These are phyloP conservation scores for Drosophila nikananu DNA, from an alignment of 1,140 invertebrate species.

Conservation along the genomic window DNA sequence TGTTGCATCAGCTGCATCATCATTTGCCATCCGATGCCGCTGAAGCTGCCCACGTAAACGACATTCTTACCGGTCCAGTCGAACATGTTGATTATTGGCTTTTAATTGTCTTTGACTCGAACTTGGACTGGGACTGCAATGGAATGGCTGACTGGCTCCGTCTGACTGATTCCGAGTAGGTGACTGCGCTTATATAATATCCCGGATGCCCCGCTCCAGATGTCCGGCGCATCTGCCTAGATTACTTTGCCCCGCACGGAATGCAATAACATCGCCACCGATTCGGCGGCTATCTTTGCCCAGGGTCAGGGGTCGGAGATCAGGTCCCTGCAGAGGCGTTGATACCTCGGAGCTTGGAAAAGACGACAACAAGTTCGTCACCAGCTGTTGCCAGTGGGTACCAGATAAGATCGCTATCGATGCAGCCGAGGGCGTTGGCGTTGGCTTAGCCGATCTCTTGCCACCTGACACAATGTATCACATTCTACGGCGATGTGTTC, in stretches of 20 bases:
- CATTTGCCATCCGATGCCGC: constrained; percentile 74
- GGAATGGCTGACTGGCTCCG: constrained; percentile 16
- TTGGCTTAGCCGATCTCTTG: constrained; percentile 9
- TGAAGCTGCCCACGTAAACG: constrained; percentile 72
- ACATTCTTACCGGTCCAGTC: constrained; percentile 79
- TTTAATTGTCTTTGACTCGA: not conserved
- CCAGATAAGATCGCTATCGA: constrained; percentile 52
- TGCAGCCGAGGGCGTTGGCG: constrained; percentile 43
- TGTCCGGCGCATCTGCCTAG: constrained; percentile 12
- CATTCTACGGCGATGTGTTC: not conserved
- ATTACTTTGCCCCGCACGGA: constrained; percentile 3
- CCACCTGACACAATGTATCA: constrained; percentile 27
- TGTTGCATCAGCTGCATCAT: constrained; percentile 73
- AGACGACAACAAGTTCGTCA: constrained; percentile 32
- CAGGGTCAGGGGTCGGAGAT: constrained; percentile 19
- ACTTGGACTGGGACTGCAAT: not conserved
- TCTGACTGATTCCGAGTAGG: constrained; percentile 6
- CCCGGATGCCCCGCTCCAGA: constrained; percentile 28
- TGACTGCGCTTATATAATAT: constrained; percentile 29
- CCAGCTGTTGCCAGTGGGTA: constrained; percentile 37
- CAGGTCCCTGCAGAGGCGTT: constrained; percentile 24
- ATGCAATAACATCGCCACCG: constrained; percentile 29
- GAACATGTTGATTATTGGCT: constrained; percentile 53
- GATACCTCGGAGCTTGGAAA: constrained; percentile 22
- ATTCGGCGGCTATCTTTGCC: not conserved